phyloP scores from a whole-genome alignment of 2,888 invertebrate genomes.

The Drosophila buzzatii region DNA sequence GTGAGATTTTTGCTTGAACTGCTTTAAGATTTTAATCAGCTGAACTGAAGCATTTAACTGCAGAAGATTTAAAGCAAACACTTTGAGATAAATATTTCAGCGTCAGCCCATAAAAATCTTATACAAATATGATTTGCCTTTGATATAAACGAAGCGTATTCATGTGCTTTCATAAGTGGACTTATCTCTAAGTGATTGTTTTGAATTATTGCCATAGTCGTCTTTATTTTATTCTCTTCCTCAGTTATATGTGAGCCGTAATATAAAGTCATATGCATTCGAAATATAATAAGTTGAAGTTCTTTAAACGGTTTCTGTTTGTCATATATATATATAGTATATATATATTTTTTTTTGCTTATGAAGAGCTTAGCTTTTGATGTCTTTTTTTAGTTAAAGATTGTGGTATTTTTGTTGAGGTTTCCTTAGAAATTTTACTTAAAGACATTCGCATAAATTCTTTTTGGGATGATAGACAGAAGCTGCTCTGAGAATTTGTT shows the following conservation, averaged over 20 bases:
- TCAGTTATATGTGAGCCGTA: neutral
- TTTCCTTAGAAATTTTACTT: neutral
- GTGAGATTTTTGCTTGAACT: slow-evolving; percentile 32
- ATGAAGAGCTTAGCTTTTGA: neutral
- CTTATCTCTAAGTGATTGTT: slow-evolving; percentile 11
- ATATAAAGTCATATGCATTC: neutral
- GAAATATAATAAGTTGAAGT: slow-evolving; percentile 1
- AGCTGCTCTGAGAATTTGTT: neutral
- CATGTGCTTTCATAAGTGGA: slow-evolving; percentile 6
- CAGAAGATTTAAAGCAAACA: slow-evolving; percentile 40
- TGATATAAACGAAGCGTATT: slow-evolving; percentile 2
- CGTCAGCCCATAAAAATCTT: slow-evolving; percentile 21
- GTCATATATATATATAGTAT: neutral
- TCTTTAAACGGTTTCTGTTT: neutral
- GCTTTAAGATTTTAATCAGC: slow-evolving; percentile 60
- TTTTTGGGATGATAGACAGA: neutral
- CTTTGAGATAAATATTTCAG: slow-evolving; percentile 43
- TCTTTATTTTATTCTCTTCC: slow-evolving; percentile 9
- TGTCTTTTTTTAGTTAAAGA: neutral
- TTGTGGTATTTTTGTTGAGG: neutral
- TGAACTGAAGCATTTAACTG: slow-evolving; percentile 49
- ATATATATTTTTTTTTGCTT: neutral
- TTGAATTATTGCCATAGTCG: neutral
- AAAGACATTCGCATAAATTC: neutral
- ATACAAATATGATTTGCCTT: slow-evolving; percentile 22